Evolutionary conservation across 2,888 invertebrate genomes (phyloP).

Genomic region (Stomorhina lunata): DNA sequence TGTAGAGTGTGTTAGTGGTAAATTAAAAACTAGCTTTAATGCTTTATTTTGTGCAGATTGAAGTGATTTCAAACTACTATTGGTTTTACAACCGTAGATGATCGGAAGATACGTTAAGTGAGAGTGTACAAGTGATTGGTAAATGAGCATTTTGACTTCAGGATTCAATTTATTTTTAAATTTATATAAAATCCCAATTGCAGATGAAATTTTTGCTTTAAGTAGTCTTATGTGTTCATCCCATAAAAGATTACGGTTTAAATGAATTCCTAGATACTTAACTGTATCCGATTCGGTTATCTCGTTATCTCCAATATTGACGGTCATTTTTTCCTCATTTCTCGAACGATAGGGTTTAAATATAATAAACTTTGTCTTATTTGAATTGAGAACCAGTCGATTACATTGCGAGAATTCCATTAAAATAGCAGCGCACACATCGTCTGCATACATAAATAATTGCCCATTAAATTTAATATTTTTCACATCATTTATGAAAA

Average conservation of each 20-base stretch:
- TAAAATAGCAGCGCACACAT: too few species aligned
- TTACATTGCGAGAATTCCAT: too few species aligned
- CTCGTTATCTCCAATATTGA: not conserved
- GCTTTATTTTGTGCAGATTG: too few species aligned
- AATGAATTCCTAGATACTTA: not conserved
- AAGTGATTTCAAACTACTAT: too few species aligned
- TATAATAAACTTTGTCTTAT: not conserved
- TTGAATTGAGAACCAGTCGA: not conserved
- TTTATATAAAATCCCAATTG: not conserved
- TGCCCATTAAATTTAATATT: too few species aligned
- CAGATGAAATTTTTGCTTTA: not conserved
- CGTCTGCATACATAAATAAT: too few species aligned
- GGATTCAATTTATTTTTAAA: not conserved
- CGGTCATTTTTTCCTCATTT: not conserved
- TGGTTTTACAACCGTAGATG: too few species aligned
- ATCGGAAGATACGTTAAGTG: not conserved
- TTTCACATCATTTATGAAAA: too few species aligned
- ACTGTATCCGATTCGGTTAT: not conserved
- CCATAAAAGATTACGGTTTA: not conserved
- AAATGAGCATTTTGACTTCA: not conserved
- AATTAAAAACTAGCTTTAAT: too few species aligned
- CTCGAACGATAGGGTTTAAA: not conserved
- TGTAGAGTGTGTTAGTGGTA: too few species aligned
- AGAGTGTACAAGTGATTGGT: not conserved
- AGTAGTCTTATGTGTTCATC: not conserved